Evolutionary conservation across 1,140 invertebrate genomes (phyloP).

Genomic region (Brachystomella parvula): DNA sequence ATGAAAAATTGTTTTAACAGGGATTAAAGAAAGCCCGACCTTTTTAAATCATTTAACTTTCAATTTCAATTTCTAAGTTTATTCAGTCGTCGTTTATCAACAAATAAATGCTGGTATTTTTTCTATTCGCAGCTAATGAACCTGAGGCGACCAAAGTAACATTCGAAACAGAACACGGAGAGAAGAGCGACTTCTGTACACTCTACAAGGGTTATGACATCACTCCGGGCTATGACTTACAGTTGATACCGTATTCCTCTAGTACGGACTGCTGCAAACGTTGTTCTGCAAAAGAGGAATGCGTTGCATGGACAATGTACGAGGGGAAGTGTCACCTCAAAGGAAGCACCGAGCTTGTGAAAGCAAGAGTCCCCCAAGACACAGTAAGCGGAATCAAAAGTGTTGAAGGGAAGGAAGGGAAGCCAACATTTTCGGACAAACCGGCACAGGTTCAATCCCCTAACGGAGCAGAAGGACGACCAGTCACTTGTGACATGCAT

Average conservation of each 20-base stretch:
- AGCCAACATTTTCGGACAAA: neutral
- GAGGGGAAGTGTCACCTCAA: conserved; percentile 9
- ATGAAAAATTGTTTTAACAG: too few relatives aligned
- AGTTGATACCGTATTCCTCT: neutral
- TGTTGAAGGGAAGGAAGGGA: neutral
- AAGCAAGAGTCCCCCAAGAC: neutral
- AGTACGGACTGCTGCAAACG: neutral
- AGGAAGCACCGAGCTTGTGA: neutral
- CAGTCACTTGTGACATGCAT: neutral
- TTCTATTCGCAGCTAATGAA: too few relatives aligned
- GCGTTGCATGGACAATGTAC: neutral
- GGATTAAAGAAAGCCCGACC: too few relatives aligned
- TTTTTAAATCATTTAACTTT: too few relatives aligned
- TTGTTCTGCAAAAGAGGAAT: neutral
- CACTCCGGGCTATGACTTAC: neutral
- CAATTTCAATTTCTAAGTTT: too few relatives aligned
- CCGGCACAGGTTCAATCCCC: neutral
- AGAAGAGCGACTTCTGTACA: neutral
- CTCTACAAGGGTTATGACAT: neutral
- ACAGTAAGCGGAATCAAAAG: neutral
- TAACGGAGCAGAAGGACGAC: neutral
- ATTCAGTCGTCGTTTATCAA: too few relatives aligned
- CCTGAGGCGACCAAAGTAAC: too few relatives aligned
- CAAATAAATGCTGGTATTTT: too few relatives aligned
- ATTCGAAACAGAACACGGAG: too few relatives aligned